phyloP scores from a whole-genome alignment of 30 jellyfish, hydroid and myxozoan species.

The Catostylus mosaicus region DNA sequence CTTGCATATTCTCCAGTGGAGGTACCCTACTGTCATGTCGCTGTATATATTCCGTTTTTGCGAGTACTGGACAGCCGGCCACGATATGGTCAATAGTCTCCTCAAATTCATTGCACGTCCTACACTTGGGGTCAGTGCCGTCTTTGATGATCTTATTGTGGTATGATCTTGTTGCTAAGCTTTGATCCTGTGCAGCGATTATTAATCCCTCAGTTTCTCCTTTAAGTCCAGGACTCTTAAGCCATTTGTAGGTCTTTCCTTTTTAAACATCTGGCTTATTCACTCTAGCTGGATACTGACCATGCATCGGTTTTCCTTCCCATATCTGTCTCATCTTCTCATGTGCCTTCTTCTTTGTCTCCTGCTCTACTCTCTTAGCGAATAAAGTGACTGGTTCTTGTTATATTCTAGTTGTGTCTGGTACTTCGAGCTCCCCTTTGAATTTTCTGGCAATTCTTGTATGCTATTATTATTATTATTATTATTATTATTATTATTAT shows the following conservation, averaged over 20 bases:
- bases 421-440: too few species aligned
- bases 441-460: too few species aligned
- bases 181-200: slow-evolving; percentile 27
- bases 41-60: neutral
- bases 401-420: too few species aligned
- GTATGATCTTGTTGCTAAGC: slow-evolving; percentile 11
- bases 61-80: neutral
- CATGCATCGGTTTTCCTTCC: slow-evolving; percentile 25
- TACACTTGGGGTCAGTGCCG: slow-evolving; percentile 13
- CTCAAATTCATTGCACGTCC: slow-evolving; percentile 6
- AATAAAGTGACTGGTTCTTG: too few species aligned
- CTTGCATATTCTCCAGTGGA: neutral
- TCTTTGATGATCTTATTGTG: neutral
- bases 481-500: too few species aligned
- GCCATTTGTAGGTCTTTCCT: slow-evolving; percentile 6
- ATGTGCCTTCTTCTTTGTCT: too few species aligned
- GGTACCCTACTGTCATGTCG: neutral
- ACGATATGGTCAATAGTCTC: slow-evolving; percentile 38
- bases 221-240: slow-evolving; percentile 10
- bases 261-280: slow-evolving; percentile 7
- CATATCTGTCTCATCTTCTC: too few species aligned
- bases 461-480: too few species aligned
- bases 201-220: slow-evolving; percentile 16
- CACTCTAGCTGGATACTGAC: slow-evolving; percentile 23
- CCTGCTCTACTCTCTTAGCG: too few species aligned